Evolutionary conservation across 2,797 vertebrate species (phyloP).

Genomic region (Odontamblyopus rebecca): DNA sequence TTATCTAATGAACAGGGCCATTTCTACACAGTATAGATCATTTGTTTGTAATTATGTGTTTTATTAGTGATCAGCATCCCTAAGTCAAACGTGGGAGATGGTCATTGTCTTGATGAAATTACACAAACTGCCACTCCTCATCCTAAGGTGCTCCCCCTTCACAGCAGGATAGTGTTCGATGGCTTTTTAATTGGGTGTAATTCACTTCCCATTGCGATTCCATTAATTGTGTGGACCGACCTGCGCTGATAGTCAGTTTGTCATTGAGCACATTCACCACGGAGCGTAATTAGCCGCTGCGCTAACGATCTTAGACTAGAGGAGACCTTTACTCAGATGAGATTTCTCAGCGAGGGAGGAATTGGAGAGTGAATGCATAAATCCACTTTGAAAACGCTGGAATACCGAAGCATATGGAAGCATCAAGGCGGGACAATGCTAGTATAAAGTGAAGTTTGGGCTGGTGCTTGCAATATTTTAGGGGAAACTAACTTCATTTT

Average conservation of each 20-base stretch:
- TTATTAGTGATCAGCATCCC: constrained; percentile 39
- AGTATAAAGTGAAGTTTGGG: neutral
- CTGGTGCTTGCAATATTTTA: neutral
- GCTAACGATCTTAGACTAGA: constrained; percentile 64
- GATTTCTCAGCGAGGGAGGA: constrained; percentile 49
- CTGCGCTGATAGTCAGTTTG: constrained; percentile 52
- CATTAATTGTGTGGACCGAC: constrained; percentile 71
- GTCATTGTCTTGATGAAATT: constrained; percentile 61
- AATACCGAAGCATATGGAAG: constrained; percentile 5
- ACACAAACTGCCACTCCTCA: constrained; percentile 37
- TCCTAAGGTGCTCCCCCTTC: constrained; percentile 39
- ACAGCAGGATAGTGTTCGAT: constrained; percentile 57
- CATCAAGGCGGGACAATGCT: neutral
- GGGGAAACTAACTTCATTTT: neutral
- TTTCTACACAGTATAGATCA: constrained; percentile 1
- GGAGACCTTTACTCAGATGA: constrained; percentile 63
- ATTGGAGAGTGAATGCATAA: constrained; percentile 27
- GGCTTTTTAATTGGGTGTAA: constrained; percentile 77
- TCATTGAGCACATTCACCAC: constrained; percentile 52
- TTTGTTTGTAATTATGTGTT: constrained; percentile 54
- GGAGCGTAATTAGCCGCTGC: constrained; percentile 62
- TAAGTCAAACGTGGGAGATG: constrained; percentile 30
- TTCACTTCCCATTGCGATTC: constrained; percentile 69
- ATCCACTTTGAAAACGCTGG: neutral
- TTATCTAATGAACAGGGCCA: constrained; percentile 25